Evolutionary conservation across 2,113 vertebrate species (phyloP).

Genomic region (Motacilla alba): DNA sequence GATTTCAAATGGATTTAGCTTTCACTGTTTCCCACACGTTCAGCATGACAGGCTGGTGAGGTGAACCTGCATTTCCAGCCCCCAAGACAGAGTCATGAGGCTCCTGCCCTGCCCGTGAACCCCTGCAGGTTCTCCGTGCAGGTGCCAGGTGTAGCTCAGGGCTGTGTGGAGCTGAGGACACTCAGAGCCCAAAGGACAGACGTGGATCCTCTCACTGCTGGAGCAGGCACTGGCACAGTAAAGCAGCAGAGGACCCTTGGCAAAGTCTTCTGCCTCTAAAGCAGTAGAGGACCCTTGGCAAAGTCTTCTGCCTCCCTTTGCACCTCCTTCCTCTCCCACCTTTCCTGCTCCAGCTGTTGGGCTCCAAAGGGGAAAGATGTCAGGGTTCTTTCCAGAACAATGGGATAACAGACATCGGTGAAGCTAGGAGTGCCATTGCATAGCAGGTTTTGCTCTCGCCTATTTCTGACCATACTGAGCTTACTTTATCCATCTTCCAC

Average conservation of each 20-base stretch:
- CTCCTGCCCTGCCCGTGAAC: background rate
- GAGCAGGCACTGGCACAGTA: background rate
- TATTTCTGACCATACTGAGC: background rate
- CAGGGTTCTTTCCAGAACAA: background rate
- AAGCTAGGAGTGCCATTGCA: background rate
- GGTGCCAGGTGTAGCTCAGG: background rate
- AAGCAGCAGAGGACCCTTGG: background rate
- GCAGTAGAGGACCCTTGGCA: background rate
- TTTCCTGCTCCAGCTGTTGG: background rate
- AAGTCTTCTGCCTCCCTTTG: background rate
- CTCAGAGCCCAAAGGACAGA: background rate
- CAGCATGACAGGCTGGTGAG: background rate
- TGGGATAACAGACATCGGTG: background rate
- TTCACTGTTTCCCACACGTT: background rate
- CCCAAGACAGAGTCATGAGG: rapidly evolving
- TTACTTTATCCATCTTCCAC: background rate
- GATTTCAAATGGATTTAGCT: background rate
- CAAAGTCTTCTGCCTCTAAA: background rate
- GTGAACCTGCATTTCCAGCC: background rate
- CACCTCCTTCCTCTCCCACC: background rate
- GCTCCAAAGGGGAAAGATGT: background rate
- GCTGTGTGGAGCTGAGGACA: background rate
- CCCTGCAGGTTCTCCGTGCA: background rate
- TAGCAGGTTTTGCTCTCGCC: background rate
- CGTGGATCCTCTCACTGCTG: rapidly evolving